Base-by-base conservation (phyloP, 2,888 invertebrate genomes). In the Drosophila prolongata region DNA sequence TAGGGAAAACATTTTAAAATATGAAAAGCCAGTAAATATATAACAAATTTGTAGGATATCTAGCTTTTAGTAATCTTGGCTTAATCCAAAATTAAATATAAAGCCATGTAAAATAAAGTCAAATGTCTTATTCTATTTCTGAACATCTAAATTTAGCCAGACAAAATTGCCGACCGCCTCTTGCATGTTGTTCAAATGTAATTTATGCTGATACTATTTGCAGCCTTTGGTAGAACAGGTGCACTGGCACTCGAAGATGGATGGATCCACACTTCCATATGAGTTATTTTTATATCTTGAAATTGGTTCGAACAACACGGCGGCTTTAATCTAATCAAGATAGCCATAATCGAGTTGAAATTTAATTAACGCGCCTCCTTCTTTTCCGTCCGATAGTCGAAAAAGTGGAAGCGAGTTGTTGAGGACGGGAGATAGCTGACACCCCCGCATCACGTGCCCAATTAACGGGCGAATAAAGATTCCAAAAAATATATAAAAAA, bases 351-450 rank as follows among this genome's bases (percentile, higher is more conserved):
- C 76, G 66, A 67, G 47, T 53, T 56, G 57, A 76, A 76, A 72
- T 85, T 69, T 66, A 83, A 83, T 83, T 83, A 86, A 86, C 72
- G 78, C 73, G 53, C 64, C 75, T 70, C 68, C 46, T 68, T 61
- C 53, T 66, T 59, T 38, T 19, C 9, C 10, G 10, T 9, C 40
- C 42, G 49, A 68, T 55, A 59, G 14, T 3, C 14, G 16, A 6
- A 19, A 37, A 13, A 14, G 35, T 37, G 16, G 8, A 11, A n/a
- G 16, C 6, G 8, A 11, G 16, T 16, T 13, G 2, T 43, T 19
- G 54, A 34, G 47, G 16, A 40, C 27, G 9, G 47, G 19, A 68
- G 38, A 69, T 42, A 50, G 53, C 62, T 16, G 47, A 49, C 69
- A 70, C 70, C 70, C 70, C n/a, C 73, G 40, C 47, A 60, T 73